Evolutionary conservation across 37 sponge, comb jelly and placozoan species (phyloP).

Genomic region (Amphimedon queenslandica): DNA sequence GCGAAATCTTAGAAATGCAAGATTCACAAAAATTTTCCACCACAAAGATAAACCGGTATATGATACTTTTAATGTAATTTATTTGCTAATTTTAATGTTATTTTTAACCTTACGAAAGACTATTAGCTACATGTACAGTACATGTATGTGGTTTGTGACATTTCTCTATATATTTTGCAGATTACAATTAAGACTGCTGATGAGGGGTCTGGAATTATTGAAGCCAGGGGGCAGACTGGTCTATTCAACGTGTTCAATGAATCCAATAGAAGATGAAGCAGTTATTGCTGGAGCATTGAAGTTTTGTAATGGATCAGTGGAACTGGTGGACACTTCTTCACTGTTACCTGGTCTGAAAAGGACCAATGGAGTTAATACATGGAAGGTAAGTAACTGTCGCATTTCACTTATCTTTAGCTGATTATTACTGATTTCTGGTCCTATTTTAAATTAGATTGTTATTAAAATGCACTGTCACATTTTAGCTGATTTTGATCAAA

Average conservation of each 20-base stretch:
- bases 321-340: constrained; percentile 67
- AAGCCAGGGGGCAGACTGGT: constrained; percentile 82
- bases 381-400: constrained; percentile 92
- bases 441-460: no score
- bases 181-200: constrained; percentile 86
- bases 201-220: constrained; percentile 91
- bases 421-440: no score
- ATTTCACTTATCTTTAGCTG: no score
- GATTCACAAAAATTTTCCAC: no score
- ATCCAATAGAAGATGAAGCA: constrained; percentile 96
- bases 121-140: no score
- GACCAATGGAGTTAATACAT: constrained; percentile 69
- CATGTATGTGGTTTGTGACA: neutral
- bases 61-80: neutral
- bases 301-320: constrained; percentile 57
- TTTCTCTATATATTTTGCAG: constrained; percentile 22
- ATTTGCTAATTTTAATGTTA: neutral
- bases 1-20: no score
- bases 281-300: constrained; percentile 67
- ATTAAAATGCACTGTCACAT: no score
- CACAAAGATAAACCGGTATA: no score
- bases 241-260: constrained; percentile 98
- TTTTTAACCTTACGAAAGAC: neutral
- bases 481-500: no score
- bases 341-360: constrained; percentile 68